Conservation (phyloP, 2,797 vertebrate species). For the Hemitrygon akajei region DNA sequence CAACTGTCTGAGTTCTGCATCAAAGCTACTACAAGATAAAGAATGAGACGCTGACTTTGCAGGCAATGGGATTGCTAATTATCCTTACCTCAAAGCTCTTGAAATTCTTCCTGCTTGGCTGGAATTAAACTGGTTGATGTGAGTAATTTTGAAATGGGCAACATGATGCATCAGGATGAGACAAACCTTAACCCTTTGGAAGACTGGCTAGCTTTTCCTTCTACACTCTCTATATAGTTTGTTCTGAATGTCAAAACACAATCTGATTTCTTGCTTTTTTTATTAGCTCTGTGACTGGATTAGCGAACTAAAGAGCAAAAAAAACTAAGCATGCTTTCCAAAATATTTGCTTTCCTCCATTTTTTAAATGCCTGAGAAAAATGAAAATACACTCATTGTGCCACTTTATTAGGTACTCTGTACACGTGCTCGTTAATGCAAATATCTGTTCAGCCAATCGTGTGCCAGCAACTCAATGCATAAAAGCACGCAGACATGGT, state of each 20-base stretch:
- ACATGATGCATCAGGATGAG: background rate
- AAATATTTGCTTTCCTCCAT: background rate
- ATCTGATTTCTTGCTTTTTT: background rate
- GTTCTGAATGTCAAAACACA: too few relatives aligned
- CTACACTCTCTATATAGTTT: too few relatives aligned
- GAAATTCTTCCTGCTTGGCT: background rate
- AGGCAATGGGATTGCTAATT: background rate
- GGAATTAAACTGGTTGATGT: slow-evolving; percentile 3
- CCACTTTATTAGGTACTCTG: too few relatives aligned
- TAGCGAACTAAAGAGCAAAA: background rate
- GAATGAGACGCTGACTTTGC: background rate
- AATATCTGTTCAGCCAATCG: too few relatives aligned
- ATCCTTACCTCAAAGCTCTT: background rate
- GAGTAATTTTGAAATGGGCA: background rate
- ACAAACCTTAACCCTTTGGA: background rate
- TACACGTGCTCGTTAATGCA: too few relatives aligned
- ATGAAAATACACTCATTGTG: background rate
- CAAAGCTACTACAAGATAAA: background rate
- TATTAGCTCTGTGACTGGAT: background rate
- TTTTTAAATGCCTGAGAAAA: background rate
- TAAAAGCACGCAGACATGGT: too few relatives aligned
- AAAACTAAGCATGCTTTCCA: background rate
- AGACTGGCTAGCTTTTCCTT: background rate
- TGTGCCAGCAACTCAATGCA: too few relatives aligned
- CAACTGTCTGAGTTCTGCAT: background rate